Base-by-base conservation (phyloP, 1,140 invertebrate species). In the Belonocnema kinseyi region DNA sequence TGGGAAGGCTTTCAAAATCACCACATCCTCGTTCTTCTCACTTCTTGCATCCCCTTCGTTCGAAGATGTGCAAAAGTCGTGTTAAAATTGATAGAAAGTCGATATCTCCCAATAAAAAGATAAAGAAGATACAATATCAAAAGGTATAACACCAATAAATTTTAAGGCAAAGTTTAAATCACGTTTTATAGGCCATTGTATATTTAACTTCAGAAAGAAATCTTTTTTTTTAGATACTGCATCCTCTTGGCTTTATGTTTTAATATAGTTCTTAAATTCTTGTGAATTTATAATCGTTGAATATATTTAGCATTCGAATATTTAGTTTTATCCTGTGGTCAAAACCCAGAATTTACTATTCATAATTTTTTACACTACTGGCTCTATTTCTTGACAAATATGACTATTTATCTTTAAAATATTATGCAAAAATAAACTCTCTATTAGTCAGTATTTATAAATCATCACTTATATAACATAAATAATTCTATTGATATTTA, bases 191-290 rank as follows among this genome's bases (percentile, higher is more conserved):
- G 61, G 26, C 61, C 26, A 46, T 66, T 46, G 61, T 66, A 66
- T 40, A 66, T 66, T 66, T 66, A 66, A 66, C n/a, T 40, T 66
- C 61, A 40, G 26, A 40, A 66, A 66, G n/a, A n/a, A 40, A 66
- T 66, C 61, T 40, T 46, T 33, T 16, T 66, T 13, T 26, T 66
- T 66, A 66, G 26, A 14, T 26, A 16, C 10, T 10, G 12, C 8
- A 40, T 40, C 40, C 61, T 46, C 26, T 26, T 33, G 58, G 12
- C 40, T 46, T 46, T 46, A 46, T 46, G 40, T 46, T 1, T 46
- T 46, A 11, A 46, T 11, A 46, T 46, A 46, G 40, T 46, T 46
- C 40, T 46, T 11, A 46, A 11, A 46, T 46, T 46, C 40, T 46
- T 46, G 40, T 0, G 40, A 46, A 46, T 46, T 10, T 46, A 46